These are phyloP conservation scores for Melangyna quadrimaculata DNA, from an alignment of 2,888 invertebrate genomes.

Conservation along the genomic window DNA sequence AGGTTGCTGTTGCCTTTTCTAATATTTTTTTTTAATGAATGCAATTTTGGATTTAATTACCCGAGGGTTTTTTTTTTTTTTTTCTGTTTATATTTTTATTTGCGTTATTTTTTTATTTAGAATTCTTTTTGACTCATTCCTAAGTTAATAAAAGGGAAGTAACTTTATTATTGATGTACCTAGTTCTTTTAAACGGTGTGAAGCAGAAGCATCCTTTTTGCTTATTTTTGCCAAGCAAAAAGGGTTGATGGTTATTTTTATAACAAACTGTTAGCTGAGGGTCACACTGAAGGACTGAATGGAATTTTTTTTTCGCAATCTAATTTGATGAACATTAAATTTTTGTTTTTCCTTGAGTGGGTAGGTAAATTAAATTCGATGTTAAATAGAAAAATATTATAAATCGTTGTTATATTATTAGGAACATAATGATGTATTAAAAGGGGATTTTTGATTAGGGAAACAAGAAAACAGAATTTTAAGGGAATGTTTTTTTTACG, in stretches of 20 bases:
- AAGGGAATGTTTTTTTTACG: background rate
- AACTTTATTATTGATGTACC: slow-evolving; percentile 31
- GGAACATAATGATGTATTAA: background rate
- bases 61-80: slow-evolving; percentile 32
- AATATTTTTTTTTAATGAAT: slow-evolving; percentile 60
- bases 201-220: background rate
- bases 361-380: background rate
- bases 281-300: background rate
- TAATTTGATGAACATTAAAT: slow-evolving; percentile 6
- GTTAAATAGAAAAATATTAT: slow-evolving; percentile 1
- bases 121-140: background rate
- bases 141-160: slow-evolving; percentile 29
- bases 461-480: background rate
- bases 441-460: background rate
- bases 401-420: slow-evolving; percentile 1
- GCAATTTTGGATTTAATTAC: slow-evolving; percentile 63
- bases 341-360: background rate
- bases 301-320: background rate
- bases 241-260: slow-evolving; percentile 5
- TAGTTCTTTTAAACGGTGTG: slow-evolving; percentile 8
- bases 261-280: background rate
- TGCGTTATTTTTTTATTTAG: background rate
- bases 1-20: slow-evolving; percentile 26
- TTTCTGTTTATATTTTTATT: background rate
- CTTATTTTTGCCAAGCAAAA: background rate